phyloP scores from a whole-genome alignment of 2,797 vertebrate genomes.

The Luscinia megarhynchos region DNA sequence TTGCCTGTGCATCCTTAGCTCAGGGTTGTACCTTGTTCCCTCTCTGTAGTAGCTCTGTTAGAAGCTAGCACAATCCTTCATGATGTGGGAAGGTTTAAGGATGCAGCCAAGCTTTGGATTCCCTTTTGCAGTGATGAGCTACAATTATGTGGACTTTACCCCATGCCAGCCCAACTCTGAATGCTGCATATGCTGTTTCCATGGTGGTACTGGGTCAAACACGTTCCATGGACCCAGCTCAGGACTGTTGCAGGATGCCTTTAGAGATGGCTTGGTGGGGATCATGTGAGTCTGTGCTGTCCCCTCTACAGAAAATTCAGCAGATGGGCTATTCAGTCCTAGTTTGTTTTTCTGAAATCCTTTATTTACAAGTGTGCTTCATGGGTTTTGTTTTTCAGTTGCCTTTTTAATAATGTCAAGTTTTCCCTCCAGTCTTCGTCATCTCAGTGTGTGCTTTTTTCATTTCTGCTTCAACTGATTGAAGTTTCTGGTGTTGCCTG shows the following conservation, averaged over 20 bases:
- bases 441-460: not conserved
- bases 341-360: not conserved
- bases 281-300: not conserved
- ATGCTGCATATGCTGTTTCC: not conserved
- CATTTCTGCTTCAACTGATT: not conserved
- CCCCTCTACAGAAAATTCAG: not conserved
- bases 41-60: not conserved
- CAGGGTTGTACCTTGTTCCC: not conserved
- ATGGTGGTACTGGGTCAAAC: not conserved
- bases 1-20: not conserved
- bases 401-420: not conserved
- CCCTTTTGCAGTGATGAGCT: not conserved
- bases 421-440: not conserved
- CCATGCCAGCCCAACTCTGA: not conserved
- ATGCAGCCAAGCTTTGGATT: not conserved
- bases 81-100: not conserved
- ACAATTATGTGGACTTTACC: not conserved
- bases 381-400: not conserved
- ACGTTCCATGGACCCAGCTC: rapidly evolving
- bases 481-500: not conserved
- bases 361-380: not conserved
- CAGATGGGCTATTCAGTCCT: not conserved
- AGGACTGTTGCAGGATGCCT: not conserved
- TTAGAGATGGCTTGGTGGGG: not conserved
- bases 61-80: not conserved